These are phyloP conservation scores for Conopomorpha cramerella DNA, from an alignment of 1,140 invertebrate species.

Conservation along the genomic window DNA sequence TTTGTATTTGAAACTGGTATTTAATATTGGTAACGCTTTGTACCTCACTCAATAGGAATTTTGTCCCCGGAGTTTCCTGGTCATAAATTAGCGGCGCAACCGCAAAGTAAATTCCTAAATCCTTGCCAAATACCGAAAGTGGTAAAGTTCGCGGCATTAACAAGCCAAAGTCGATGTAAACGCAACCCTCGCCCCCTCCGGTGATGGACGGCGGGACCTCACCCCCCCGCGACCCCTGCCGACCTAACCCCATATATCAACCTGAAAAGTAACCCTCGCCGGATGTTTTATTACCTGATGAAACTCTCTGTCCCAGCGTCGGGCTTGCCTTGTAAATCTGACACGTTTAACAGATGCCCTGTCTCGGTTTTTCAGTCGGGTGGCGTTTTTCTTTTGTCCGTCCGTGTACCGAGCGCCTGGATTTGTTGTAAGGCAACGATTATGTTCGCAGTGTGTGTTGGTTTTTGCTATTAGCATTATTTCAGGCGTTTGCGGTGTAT, in stretches of 20 bases:
- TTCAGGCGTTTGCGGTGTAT: no score
- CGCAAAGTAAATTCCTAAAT: no score
- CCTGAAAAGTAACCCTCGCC: slow-evolving; percentile 1
- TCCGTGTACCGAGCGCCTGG: no score
- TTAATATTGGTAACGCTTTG: no score
- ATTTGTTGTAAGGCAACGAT: no score
- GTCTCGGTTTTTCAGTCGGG: not conserved
- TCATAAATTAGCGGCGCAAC: no score
- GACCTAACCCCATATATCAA: slow-evolving; percentile 33
- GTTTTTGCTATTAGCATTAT: no score
- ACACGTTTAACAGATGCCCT: slow-evolving; percentile 1
- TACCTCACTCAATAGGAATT: no score
- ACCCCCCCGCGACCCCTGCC: slow-evolving; percentile 7
- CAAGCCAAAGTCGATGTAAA: slow-evolving; percentile 23
- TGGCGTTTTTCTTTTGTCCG: not conserved
- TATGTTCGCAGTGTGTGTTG: no score
- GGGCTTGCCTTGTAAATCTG: not conserved
- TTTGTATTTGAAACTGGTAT: no score
- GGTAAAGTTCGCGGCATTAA: slow-evolving; percentile 17
- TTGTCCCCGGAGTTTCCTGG: no score
- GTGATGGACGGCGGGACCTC: slow-evolving; percentile 23
- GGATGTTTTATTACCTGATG: slow-evolving; percentile 38
- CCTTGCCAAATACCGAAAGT: no score
- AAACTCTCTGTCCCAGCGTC: slow-evolving; percentile 15
- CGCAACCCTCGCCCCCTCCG: slow-evolving; percentile 21